phyloP scores from a whole-genome alignment of 2,113 vertebrate species.

The Tenrec ecaudatus region DNA sequence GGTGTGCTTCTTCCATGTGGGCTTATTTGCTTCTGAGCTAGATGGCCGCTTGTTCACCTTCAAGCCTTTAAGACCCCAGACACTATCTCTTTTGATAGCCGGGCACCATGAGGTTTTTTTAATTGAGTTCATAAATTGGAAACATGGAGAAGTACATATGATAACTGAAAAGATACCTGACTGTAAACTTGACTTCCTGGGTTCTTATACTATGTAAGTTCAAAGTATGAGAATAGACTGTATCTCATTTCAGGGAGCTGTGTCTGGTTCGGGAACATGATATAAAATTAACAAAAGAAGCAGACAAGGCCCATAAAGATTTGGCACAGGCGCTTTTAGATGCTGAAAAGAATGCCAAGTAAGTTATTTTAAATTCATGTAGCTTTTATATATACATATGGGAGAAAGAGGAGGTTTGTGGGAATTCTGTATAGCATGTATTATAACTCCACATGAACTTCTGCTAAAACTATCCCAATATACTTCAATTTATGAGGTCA shows the following conservation, averaged over 20 bases:
- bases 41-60: no score
- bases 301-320: conserved; percentile 85
- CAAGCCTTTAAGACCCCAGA: no score
- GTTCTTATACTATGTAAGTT: conserved; percentile 23
- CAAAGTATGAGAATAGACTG: background rate
- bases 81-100: no score
- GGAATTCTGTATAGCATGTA: background rate
- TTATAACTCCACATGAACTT: background rate
- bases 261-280: conserved; percentile 87
- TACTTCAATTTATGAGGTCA: background rate
- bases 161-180: background rate
- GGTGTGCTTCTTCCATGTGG: no score
- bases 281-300: conserved; percentile 86
- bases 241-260: conserved; percentile 87
- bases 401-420: background rate
- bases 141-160: background rate
- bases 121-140: conserved; percentile 21
- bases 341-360: conserved; percentile 89
- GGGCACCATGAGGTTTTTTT: no score
- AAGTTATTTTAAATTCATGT: conserved; percentile 73
- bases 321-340: conserved; percentile 87
- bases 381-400: background rate
- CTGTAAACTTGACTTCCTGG: conserved; percentile 19
- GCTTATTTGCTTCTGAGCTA: no score
- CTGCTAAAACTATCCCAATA: background rate